Conservation (phyloP, 1,140 invertebrate species). For the Leptestheria dahalacensis region DNA sequence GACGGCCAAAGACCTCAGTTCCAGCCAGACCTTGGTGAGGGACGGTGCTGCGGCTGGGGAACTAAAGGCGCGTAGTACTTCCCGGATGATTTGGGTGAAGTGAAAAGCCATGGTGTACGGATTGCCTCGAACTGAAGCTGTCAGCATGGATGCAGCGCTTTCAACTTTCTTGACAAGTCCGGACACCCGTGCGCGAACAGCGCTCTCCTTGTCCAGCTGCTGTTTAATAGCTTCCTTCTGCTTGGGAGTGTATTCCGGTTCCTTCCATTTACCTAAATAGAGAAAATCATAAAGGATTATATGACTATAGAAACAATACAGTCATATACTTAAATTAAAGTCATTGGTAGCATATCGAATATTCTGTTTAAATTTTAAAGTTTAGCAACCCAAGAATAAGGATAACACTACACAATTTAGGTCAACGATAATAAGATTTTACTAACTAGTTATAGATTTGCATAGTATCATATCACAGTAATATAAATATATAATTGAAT, state of each 20-base stretch:
- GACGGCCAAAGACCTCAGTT: constrained; percentile 37
- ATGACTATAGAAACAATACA: no score
- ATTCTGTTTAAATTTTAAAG: no score
- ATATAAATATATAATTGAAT: no score
- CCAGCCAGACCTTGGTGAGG: constrained; percentile 42
- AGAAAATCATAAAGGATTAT: constrained; percentile 50
- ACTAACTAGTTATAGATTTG: no score
- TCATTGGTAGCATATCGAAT: no score
- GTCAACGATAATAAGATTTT: no score
- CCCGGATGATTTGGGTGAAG: constrained; percentile 42
- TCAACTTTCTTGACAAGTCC: constrained; percentile 45
- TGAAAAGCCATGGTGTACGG: constrained; percentile 40
- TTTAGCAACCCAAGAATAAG: no score
- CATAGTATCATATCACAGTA: no score
- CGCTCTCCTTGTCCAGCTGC: constrained; percentile 71
- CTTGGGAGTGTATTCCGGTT: constrained; percentile 64
- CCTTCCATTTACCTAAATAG: constrained; percentile 23
- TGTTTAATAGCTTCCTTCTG: constrained; percentile 81
- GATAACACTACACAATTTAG: no score
- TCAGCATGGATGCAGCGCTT: constrained; percentile 44
- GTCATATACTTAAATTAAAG: no score
- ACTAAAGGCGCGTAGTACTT: constrained; percentile 43
- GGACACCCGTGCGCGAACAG: constrained; percentile 48
- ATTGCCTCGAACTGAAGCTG: constrained; percentile 43
- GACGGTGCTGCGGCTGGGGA: constrained; percentile 52